Evolutionary conservation across 2,113 vertebrate species (phyloP), one percentile per base, ranked within the genome.

Genomic region (Jacana jacana): DNA sequence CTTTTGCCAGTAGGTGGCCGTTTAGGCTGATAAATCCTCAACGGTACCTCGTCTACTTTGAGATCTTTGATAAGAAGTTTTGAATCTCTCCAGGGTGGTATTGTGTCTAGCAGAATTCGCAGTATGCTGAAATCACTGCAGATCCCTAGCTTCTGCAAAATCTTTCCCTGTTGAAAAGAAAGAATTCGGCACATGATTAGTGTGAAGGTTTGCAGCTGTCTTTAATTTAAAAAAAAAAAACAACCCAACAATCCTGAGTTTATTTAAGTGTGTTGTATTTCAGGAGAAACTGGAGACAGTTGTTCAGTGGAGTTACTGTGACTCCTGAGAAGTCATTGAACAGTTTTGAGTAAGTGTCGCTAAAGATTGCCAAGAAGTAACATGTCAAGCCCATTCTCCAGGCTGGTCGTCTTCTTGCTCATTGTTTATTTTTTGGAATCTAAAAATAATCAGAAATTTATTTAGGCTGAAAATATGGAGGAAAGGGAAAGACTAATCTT

Each of bases 11-110:
- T 51, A 22, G 96, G 88, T 30, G 78, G 58, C 8, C 70, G 7
- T 44, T 97, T 98, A 30, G 98, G 98, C 91, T 98, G 97, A 51
- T 99, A 99, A 65, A 99, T 96, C 86, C 98, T 97, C 95, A 98
- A 51, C 0, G 97, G 97, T 52, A 98, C 98, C 6, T 94, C 97
- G 17, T 96, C 96, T 66, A 98, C 98, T 61, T 4, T 81, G 81
- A 98, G 35, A 64, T 99, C 90, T 70, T 97, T 98, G 80, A 98
- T 98, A 51, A 94, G 77, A 11, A 99, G 92, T 5, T 94, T 89
- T 1, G 81, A 65, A 2, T 97, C 96, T 84, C 92, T 92, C 14
- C 40, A 33, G 31, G 39, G 49, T n/a, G 95, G 87, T 8, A 98
- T 4, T n/a, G 44, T 54, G 54, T 95, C 20, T 1, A 89, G 33